Evolutionary conservation across 2,888 invertebrate genomes (phyloP), one percentile per base, ranked within the genome.

Genomic region (Rambutsinella grinnellia): DNA sequence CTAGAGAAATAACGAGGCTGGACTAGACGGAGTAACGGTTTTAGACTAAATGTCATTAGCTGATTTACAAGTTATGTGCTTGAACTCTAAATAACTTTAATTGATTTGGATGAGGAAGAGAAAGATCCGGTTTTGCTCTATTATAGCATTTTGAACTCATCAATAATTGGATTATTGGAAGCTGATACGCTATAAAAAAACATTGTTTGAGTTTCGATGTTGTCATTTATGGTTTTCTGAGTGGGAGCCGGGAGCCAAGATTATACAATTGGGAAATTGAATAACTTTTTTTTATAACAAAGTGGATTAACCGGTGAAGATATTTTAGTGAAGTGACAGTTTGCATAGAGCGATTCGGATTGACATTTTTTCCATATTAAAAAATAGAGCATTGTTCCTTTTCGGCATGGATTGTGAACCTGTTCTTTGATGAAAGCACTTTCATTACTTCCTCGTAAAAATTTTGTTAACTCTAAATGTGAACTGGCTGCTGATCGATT

Each of bases 101-200:
- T 69, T 65, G 61, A 46, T 24, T 68, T 5, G 36, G 36, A 36
- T 28, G 53, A 62, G 51, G 15, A 67, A 69, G 76, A 65, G 56
- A 65, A 58, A 65, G 69, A 76, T 76, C 76, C 76, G 76, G 76
- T 76, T 76, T 76, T 36, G 54, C 61, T 13, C n/a, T n/a, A n/a
- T n/a, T n/a, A n/a, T n/a, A n/a, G n/a, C n/a, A n/a, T n/a, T n/a
- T n/a, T n/a, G n/a, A n/a, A n/a, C n/a, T n/a, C n/a, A n/a, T n/a
- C n/a, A n/a, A n/a, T 36, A 36, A 36, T 13, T 8, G 36, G 13
- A 13, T 36, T 36, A 13, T 13, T 5, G 36, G 36, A 36, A 8
- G 36, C 13, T 5, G 13, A 36, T 36, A n/a, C n/a, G n/a, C n/a
- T n/a, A 36, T 36, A 5, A 36, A 36, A 36, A 36, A 36, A 36